Conservation (phyloP, 2,888 invertebrate genomes). For the Mactromeris polynyma region DNA sequence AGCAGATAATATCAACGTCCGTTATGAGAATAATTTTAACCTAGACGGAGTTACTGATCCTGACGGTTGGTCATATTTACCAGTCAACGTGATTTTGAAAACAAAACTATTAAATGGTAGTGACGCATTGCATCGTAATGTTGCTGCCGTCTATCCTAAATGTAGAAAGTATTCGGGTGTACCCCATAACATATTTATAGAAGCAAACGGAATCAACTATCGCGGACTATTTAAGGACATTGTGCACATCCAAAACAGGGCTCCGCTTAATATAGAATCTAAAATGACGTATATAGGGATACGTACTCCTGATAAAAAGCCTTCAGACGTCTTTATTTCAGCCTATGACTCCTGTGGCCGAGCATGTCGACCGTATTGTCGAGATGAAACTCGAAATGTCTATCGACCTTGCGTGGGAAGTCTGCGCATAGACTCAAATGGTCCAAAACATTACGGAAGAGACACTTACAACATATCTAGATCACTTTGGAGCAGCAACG, state of each 20-base stretch:
- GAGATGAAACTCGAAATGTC: slow-evolving; percentile 17
- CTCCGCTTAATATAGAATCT: slow-evolving; percentile 59
- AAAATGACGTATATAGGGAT: slow-evolving; percentile 67
- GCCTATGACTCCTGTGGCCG: slow-evolving; percentile 77
- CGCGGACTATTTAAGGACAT: slow-evolving; percentile 74
- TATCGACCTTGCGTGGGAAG: slow-evolving; percentile 68
- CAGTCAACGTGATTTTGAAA: slow-evolving; percentile 56
- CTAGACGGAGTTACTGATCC: slow-evolving; percentile 67
- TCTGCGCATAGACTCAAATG: slow-evolving; percentile 57
- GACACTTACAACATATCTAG: slow-evolving; percentile 32
- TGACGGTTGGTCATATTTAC: slow-evolving; percentile 72
- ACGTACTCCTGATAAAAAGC: slow-evolving; percentile 55
- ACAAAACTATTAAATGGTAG: not conserved
- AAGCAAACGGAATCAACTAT: slow-evolving; percentile 74
- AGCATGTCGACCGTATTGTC: slow-evolving; percentile 69
- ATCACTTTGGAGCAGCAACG: slow-evolving; percentile 63
- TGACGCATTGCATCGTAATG: not conserved
- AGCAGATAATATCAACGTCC: slow-evolving; percentile 63
- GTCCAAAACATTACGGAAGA: slow-evolving; percentile 61
- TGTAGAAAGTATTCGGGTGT: slow-evolving; percentile 32
- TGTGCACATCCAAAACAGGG: slow-evolving; percentile 66
- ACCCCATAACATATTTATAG: slow-evolving; percentile 61
- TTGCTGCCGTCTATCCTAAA: slow-evolving; percentile 59
- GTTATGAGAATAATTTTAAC: slow-evolving; percentile 63
- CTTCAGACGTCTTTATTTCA: slow-evolving; percentile 66